phyloP scores from a whole-genome alignment of 2,797 vertebrate species.

The Dromococcyx pavoninus region DNA sequence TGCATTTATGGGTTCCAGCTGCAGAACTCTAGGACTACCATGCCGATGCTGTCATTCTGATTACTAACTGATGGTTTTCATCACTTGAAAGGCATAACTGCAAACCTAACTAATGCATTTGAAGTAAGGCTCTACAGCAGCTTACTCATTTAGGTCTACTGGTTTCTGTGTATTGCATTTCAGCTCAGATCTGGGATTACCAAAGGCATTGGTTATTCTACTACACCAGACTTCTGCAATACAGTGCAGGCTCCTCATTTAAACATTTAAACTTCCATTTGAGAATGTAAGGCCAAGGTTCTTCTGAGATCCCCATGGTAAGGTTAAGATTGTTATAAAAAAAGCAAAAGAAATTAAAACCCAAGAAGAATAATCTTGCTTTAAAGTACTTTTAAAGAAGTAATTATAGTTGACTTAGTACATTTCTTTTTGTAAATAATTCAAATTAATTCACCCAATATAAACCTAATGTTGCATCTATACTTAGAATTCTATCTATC shows the following conservation, averaged over 20 bases:
- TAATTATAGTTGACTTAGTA: background rate
- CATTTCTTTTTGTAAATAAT: background rate
- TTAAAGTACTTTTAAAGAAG: background rate
- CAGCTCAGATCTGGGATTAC: background rate
- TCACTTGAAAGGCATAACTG: background rate
- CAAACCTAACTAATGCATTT: background rate
- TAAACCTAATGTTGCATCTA: background rate
- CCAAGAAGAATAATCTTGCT: background rate
- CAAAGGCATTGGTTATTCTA: background rate
- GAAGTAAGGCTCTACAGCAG: background rate
- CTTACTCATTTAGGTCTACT: background rate
- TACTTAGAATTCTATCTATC: background rate
- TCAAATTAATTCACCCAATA: background rate
- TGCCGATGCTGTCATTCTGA: background rate
- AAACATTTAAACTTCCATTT: background rate
- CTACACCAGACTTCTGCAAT: background rate
- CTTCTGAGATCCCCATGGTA: background rate
- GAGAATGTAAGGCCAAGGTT: background rate
- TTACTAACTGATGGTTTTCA: background rate
- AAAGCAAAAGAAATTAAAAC: background rate
- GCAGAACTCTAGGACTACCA: background rate
- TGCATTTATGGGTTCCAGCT: background rate
- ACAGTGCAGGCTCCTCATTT: background rate
- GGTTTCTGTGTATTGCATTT: background rate
- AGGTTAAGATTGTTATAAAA: background rate